Base-by-base conservation (phyloP, 2,113 vertebrate genomes). In the Clarias batrachus region DNA sequence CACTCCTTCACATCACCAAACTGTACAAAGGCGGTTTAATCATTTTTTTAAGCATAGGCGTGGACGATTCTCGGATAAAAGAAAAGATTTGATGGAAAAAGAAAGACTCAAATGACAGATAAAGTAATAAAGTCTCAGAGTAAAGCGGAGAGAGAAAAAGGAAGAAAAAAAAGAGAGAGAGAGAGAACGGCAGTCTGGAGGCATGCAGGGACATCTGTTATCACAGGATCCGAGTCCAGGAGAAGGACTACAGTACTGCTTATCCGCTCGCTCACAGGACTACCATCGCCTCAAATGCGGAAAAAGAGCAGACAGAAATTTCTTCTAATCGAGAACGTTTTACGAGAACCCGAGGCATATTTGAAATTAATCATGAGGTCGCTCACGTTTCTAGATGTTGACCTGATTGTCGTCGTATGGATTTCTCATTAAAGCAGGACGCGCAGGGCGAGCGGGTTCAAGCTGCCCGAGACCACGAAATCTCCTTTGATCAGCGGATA, bases 151-250 rank as follows among this genome's bases (percentile, higher is more conserved):
- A 68, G 25, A 78, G 33, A 63, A 48, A 87, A 30, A 74, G 71
- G 62, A 21, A 37, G 82, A 78, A 89, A 37, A 57, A 62, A 48
- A 68, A 80, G 59, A 60, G 23, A 74, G 41, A 71, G 83, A 65
- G 71, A 71, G 16, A 33, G 71, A 33, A 70, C 83, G 87, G 56
- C 74, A 80, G 81, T 85, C 81, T 66, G 84, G 80, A 86, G 83
- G 30, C 76, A 87, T 82, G 84, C 86, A 79, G 83, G 86, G 86
- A 87, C 86, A 87, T 87, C 86, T 83, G 86, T 87, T 87, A 59
- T 87, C 86, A 78, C 86, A 83, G 71, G 52, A 87, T 83, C 70
- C 33, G 23, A 21, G 81, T 83, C 71, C 81, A 83, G 86, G 60
- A 78, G 81, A 77, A 54, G 48, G 78, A 70, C 71, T 68, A 68